Conservation (phyloP, 2,113 vertebrate genomes). For the Pithys albifrons region DNA sequence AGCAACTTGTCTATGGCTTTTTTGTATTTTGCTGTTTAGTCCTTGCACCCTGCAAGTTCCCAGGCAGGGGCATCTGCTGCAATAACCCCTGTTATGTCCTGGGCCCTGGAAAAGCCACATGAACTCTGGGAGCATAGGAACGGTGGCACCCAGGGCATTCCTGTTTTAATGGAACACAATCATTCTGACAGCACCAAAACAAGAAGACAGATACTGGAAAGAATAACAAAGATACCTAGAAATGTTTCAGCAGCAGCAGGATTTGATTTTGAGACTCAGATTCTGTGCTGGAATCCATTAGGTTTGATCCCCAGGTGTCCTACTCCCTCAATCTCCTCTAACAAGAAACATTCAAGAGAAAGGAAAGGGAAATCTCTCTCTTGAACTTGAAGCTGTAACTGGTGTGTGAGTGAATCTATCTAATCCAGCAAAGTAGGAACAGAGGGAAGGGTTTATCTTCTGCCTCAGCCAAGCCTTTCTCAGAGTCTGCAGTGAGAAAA, state of each 20-base stretch:
- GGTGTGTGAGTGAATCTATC: background rate
- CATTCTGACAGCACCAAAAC: background rate
- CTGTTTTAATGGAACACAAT: background rate
- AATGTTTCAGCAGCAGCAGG: background rate
- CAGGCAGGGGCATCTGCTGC: background rate
- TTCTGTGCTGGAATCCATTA: slow-evolving; percentile 3
- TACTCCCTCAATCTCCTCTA: background rate
- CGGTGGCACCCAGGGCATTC: accelerated
- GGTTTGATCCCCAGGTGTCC: slow-evolving; percentile 6
- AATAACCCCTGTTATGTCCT: background rate
- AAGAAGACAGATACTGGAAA: background rate
- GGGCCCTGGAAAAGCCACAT: accelerated
- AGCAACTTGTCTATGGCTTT: background rate
- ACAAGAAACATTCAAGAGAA: background rate
- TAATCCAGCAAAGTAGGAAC: background rate
- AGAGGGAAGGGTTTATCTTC: background rate
- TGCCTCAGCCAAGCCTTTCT: background rate
- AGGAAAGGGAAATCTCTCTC: background rate
- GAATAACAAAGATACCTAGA: background rate
- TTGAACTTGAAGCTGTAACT: background rate
- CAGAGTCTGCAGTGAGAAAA: background rate
- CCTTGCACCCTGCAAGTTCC: background rate
- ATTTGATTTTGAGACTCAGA: slow-evolving; percentile 2
- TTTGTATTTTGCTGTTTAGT: background rate
- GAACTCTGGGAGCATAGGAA: background rate